phyloP scores from a whole-genome alignment of 2,888 invertebrate genomes.

The Trimorus sp. region DNA sequence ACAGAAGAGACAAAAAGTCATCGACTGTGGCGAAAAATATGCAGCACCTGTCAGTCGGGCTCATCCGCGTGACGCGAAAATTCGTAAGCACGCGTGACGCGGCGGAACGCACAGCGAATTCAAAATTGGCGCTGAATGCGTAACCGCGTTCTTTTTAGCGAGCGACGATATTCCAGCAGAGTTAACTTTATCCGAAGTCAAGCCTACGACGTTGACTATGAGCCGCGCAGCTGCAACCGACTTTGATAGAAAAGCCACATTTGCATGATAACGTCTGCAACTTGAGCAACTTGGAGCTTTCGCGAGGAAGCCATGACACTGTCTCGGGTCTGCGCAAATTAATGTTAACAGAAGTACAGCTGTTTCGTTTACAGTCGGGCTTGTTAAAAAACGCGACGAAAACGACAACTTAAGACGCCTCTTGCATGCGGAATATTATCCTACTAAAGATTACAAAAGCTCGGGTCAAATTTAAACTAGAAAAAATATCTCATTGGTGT shows the following conservation, averaged over 20 bases:
- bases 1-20: background rate
- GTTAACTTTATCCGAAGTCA: slow-evolving; percentile 51
- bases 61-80: background rate
- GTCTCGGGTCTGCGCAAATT: slow-evolving; percentile 41
- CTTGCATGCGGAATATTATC: no score
- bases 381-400: background rate
- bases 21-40: slow-evolving; percentile 9
- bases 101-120: slow-evolving; percentile 23
- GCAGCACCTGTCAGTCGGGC: slow-evolving; percentile 10
- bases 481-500: no score
- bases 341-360: slow-evolving; percentile 56
- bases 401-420: no score
- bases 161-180: slow-evolving; percentile 30
- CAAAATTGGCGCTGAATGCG: slow-evolving; percentile 28
- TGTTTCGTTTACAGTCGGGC: slow-evolving; percentile 39
- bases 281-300: slow-evolving; percentile 47
- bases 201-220: slow-evolving; percentile 40
- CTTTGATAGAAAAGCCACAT: slow-evolving; percentile 61
- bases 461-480: no score
- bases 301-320: slow-evolving; percentile 43
- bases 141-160: slow-evolving; percentile 26
- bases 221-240: slow-evolving; percentile 47
- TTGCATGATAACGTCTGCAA: slow-evolving; percentile 60
- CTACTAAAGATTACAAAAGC: no score
- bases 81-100: background rate